Conservation (phyloP, 2,888 invertebrate genomes). For the Tipula helvola region DNA sequence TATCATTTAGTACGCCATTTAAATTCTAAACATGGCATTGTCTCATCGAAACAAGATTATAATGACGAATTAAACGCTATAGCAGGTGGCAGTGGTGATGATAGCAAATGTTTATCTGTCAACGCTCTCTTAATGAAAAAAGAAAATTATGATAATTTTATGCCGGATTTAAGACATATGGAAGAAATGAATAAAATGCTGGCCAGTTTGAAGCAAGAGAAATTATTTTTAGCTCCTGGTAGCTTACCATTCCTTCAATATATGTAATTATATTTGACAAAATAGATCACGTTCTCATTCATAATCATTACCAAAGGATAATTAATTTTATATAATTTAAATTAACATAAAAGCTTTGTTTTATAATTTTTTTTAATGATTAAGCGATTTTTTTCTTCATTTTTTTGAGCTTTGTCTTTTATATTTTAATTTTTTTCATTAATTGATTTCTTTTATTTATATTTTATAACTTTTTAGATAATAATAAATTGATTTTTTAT, state of each 20-base stretch:
- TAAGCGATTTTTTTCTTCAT: not conserved
- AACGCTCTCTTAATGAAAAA: slow-evolving; percentile 18
- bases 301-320: not conserved
- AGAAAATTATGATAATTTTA: slow-evolving; percentile 13
- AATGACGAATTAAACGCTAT: slow-evolving; percentile 16
- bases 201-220: not conserved
- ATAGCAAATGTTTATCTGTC: slow-evolving; percentile 14
- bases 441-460: not conserved
- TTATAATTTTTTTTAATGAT: not conserved
- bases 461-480: not conserved
- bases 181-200: slow-evolving; percentile 7
- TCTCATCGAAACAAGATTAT: slow-evolving; percentile 22
- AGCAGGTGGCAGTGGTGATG: not conserved
- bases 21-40: slow-evolving; percentile 35
- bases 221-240: not conserved
- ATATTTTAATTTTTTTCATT: not conserved
- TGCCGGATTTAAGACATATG: slow-evolving; percentile 4
- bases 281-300: not conserved
- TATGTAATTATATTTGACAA: not conserved
- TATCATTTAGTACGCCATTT: slow-evolving; percentile 40
- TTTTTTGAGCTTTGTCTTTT: not conserved
- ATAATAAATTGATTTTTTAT: not conserved
- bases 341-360: not conserved
- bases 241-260: not conserved
- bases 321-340: slow-evolving; percentile 4